Base-by-base conservation (phyloP, 1,140 invertebrate species). In the Calliphora vicina region DNA sequence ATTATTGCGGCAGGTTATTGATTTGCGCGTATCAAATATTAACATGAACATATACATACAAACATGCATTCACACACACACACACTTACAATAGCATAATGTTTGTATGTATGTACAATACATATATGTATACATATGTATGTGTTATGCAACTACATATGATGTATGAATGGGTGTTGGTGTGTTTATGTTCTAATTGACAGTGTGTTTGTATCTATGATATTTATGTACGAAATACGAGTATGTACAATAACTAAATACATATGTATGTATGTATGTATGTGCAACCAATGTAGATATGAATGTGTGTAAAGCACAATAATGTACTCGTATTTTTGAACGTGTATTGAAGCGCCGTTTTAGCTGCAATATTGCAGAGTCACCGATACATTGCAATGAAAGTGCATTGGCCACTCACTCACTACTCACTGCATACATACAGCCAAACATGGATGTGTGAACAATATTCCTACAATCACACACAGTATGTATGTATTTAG, bases 311-410 rank as follows among this genome's bases (percentile, higher is more conserved):
- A 23, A n/a, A 35, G 13, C 67, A 67, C 45, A 61, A 67, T 29
- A 71, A 50, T n/a, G n/a, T n/a, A n/a, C 17, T 35, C 6, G 35
- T 35, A 35, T 35, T 8, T n/a, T 35, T 8, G 35, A 8, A 35
- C 35, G 10, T 35, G 43, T 71, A 43, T 57, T 25, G 57, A 71
- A 42, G 42, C 67, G 57, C 35, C 57, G 80, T 42, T 20, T 71
- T 67, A 35, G 20, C 81, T 71, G 81, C 67, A 43, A 23, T 71
- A 27, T 81, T 72, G 81, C 61, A 26, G 29, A 67, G n/a, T 26
- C 61, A 27, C 27, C 45, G 25, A 29, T 43, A 42, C 26, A 27
- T 13, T 57, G 43, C 45, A 81, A 25, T 29, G 20, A 67, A 45
- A 72, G 25, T 67, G 50, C 80, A 67, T 81, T 81, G 50, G 23